These are phyloP conservation scores for Creontiades dilutus DNA, from an alignment of 2,888 invertebrate genomes.

Conservation along the genomic window DNA sequence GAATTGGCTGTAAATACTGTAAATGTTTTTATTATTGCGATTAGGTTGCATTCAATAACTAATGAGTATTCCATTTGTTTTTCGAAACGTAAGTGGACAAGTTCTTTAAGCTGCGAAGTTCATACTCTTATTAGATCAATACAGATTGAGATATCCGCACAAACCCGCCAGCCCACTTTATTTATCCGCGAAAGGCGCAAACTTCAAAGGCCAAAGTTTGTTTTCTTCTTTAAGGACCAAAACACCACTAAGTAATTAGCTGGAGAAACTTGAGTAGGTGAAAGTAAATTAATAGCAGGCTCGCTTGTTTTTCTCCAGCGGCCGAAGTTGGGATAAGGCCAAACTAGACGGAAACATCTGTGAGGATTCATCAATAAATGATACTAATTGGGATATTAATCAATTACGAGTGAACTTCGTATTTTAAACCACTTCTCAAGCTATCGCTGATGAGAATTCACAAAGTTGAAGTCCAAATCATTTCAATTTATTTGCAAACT, in stretches of 20 bases:
- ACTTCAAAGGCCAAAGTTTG: neutral
- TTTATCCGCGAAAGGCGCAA: neutral
- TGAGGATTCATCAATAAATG: neutral
- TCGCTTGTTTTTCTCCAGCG: neutral
- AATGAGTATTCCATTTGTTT: too few species aligned
- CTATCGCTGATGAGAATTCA: too few species aligned
- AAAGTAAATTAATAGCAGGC: neutral
- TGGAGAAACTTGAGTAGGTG: constrained; percentile 17
- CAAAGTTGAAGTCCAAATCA: too few species aligned
- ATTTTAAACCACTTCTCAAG: neutral
- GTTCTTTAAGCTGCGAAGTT: too few species aligned
- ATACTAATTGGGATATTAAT: neutral
- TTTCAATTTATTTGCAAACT: too few species aligned
- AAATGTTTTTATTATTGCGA: too few species aligned
- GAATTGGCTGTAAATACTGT: too few species aligned
- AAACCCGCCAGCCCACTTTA: neutral
- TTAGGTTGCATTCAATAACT: too few species aligned
- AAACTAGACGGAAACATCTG: neutral
- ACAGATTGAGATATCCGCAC: too few species aligned
- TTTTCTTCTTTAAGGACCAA: neutral
- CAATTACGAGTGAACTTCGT: neutral
- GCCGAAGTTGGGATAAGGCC: neutral
- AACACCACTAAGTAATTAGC: constrained; percentile 26
- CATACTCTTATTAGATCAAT: too few species aligned
- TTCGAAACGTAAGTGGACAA: too few species aligned